Base-by-base conservation (phyloP, 2,797 vertebrate genomes). In the Prionace glauca region DNA sequence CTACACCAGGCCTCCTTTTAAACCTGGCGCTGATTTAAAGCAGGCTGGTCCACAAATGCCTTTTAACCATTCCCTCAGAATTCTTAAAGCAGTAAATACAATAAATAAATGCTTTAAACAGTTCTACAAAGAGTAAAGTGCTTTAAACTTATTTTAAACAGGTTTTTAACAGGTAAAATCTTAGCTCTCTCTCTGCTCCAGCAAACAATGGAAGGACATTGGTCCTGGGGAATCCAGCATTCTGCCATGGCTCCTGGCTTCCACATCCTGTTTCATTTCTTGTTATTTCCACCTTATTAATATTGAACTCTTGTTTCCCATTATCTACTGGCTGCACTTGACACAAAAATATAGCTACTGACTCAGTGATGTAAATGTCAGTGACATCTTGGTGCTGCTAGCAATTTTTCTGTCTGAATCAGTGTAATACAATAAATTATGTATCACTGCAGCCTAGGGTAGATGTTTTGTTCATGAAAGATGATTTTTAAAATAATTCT, bases 261-360 rank as follows among this genome's bases (percentile, higher is more conserved):
- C 11, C 50, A 88, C 16, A 26, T 60, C 45, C 50, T 88, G 50
- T 88, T 88, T 88, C 24, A 88, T 88, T 88, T 32, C 24, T 93
- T 92, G 62, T 65, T 92, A n/a, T 69, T 41, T 92, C 67, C 62
- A 69, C 65, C 0, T 36, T 93, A 69, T 26, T n/a, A 36, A 93
- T 69, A 93, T 93, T 93, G 90, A 69, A n/a, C 29, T 93, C 36
- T 69, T 69, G 14, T 92, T 92, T 67, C n/a, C 87, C n/a, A 36
- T 92, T 36, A 65, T 56, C 90, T 92, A 36, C 8, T 65, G 90
- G 65, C 90, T 92, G 45, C 84, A 56, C 45, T 87, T 88, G 45
- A 88, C 50, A 29, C 50, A 88, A 56, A 88, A 88, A 88, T 88
- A 32, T 67, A 69, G 90, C n/a, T 93, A 9, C 60, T 67, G 65